These are phyloP conservation scores for Notolabrus celidotus DNA, from an alignment of 2,797 vertebrate genomes.

Conservation along the genomic window DNA sequence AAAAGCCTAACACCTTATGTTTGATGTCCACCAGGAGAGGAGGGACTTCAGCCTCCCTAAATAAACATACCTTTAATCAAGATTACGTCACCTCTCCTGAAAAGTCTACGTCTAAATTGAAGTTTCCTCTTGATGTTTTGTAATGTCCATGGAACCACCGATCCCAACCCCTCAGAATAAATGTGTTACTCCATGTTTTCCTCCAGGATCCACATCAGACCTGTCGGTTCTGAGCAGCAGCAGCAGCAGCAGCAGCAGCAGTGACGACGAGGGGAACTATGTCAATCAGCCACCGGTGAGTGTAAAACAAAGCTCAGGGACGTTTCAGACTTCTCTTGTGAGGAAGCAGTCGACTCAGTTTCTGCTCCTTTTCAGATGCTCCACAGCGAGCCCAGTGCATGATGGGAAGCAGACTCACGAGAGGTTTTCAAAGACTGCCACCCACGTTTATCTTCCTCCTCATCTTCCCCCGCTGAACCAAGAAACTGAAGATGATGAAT, in stretches of 20 bases:
- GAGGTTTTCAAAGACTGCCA: background rate
- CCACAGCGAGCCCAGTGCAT: slow-evolving; percentile 1
- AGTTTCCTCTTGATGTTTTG: too few species aligned
- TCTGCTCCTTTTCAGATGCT: background rate
- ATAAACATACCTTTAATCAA: too few species aligned
- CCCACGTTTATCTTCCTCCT: background rate
- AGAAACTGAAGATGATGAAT: background rate
- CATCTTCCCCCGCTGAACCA: background rate
- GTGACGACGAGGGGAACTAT: slow-evolving; percentile 59
- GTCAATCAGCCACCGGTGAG: slow-evolving; percentile 63
- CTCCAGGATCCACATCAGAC: background rate
- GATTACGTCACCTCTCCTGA: too few species aligned
- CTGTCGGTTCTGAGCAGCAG: background rate
- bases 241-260: background rate
- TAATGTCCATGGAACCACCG: too few species aligned
- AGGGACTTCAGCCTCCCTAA: too few species aligned
- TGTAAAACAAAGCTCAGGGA: background rate
- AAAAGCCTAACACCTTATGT: too few species aligned
- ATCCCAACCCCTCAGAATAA: too few species aligned
- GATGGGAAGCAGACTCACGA: background rate
- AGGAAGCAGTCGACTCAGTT: background rate
- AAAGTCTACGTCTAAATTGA: too few species aligned
- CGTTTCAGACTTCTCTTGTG: background rate
- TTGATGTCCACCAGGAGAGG: too few species aligned
- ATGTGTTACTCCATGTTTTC: background rate